Conservation (phyloP, 2,888 invertebrate species). For the Ptilodon capucinus region DNA sequence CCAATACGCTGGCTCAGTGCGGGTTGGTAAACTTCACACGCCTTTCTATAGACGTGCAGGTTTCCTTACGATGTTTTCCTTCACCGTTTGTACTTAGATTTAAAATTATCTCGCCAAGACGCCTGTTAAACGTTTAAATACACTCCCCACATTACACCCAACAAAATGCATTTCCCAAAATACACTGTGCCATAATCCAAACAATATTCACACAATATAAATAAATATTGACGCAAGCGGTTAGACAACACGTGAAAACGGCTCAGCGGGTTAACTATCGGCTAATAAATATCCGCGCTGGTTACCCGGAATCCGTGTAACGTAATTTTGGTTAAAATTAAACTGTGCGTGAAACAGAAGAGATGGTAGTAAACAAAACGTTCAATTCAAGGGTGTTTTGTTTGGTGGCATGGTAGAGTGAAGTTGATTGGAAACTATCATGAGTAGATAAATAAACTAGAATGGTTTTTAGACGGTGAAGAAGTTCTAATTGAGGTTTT, state of each 20-base stretch:
- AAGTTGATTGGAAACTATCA: background rate
- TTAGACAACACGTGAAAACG: slow-evolving; percentile 40
- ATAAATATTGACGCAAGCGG: slow-evolving; percentile 43
- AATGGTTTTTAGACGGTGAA: background rate
- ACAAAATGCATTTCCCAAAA: slow-evolving; percentile 8
- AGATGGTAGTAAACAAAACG: slow-evolving; percentile 18
- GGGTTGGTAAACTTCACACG: no score
- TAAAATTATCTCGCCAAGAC: background rate
- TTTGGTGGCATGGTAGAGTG: no score
- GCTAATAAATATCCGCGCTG: slow-evolving; percentile 50
- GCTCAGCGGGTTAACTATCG: slow-evolving; percentile 52
- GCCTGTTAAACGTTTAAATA: background rate
- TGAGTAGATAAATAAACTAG: background rate
- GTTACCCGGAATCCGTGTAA: slow-evolving; percentile 46
- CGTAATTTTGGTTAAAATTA: slow-evolving; percentile 45
- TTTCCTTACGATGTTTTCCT: no score
- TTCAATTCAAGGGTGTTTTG: slow-evolving; percentile 16
- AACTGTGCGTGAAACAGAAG: slow-evolving; percentile 19
- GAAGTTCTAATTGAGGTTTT: no score
- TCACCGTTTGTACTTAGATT: background rate
- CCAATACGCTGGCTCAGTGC: no score
- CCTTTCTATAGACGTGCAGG: no score
- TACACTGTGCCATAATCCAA: slow-evolving; percentile 9
- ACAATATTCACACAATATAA: slow-evolving; percentile 38
- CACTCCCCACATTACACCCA: slow-evolving; percentile 3